These are phyloP conservation scores for Hydrozoanthus gracilis DNA, from an alignment of 92 coral and sea anemone species.

Conservation along the genomic window DNA sequence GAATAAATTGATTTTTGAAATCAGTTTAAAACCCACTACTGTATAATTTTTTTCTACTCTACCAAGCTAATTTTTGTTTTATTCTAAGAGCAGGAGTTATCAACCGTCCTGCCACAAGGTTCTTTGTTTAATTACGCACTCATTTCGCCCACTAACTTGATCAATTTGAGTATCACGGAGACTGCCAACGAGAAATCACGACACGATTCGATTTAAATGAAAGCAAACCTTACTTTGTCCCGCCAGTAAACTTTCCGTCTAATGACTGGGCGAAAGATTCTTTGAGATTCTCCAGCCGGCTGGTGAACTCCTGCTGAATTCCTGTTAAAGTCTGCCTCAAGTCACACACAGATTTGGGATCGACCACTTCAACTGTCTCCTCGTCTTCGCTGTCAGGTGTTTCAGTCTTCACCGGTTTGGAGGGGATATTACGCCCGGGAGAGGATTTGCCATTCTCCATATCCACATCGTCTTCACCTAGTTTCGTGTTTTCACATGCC, in stretches of 20 bases:
- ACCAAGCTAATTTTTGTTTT: not conserved
- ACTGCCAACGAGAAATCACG: conserved; percentile 3
- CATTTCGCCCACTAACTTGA: not conserved
- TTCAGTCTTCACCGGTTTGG: conserved; percentile 21
- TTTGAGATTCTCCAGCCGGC: conserved; percentile 86
- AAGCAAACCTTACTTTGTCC: conserved; percentile 36
- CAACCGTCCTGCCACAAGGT: not conserved
- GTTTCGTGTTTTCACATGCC: not conserved
- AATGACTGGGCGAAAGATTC: conserved; percentile 83
- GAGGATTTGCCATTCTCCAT: conserved; percentile 8
- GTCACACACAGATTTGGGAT: conserved; percentile 60
- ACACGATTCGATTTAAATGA: not conserved
- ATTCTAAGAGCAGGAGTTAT: not conserved
- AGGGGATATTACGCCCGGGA: conserved; percentile 12
- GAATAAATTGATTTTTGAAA: not conserved
- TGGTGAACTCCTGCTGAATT: conserved; percentile 90
- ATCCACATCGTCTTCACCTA: conserved; percentile 1
- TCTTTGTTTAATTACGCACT: not conserved
- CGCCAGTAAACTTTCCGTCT: conserved; percentile 66
- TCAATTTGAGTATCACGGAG: not conserved
- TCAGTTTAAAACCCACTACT: conserved; percentile 1
- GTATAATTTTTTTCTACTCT: not conserved
- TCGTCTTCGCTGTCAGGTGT: conserved; percentile 38
- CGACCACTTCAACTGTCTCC: conserved; percentile 58
- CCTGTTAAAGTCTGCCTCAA: conserved; percentile 90